A percentile compares a stretch with the other conserved stretches of the same genome.
These are phyloP conservation scores for Malacosoma neustria DNA, from an alignment of 2,888 invertebrate genomes.

Conservation along the genomic window DNA sequence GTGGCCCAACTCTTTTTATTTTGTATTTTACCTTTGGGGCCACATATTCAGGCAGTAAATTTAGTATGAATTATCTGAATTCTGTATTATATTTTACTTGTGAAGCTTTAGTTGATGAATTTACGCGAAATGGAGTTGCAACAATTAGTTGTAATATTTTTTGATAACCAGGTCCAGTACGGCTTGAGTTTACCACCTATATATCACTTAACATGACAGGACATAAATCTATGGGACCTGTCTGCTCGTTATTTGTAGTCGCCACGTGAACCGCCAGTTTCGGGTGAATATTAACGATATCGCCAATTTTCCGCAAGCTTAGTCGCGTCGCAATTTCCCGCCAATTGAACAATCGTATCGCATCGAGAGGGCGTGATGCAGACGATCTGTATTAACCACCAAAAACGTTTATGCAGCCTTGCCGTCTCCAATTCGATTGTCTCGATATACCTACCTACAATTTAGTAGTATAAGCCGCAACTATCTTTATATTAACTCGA, in stretches of 20 bases:
- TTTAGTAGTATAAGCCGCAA: too few species aligned
- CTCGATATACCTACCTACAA: too few species aligned
- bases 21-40: too few species aligned
- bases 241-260: constrained; percentile 71
- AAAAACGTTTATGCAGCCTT: constrained; percentile 11
- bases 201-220: constrained; percentile 70
- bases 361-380: constrained; percentile 31
- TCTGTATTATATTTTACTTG: too few species aligned
- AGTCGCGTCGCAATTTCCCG: constrained; percentile 71
- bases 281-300: constrained; percentile 75
- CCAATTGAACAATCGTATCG: constrained; percentile 72
- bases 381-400: neutral
- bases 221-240: constrained; percentile 66
- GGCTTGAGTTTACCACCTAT: constrained; percentile 40
- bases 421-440: neutral
- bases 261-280: constrained; percentile 68
- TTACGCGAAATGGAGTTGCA: too few species aligned
- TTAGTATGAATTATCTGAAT: too few species aligned
- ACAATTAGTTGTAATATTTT: constrained; percentile 49
- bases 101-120: too few species aligned
- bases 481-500: too few species aligned
- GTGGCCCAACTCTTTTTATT: too few species aligned
- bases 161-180: constrained; percentile 35
- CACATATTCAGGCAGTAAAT: too few species aligned
- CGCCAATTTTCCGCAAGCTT: constrained; percentile 73